Evolutionary conservation across 2,797 vertebrate species (phyloP), one percentile per base, ranked within the genome.

Genomic region (Dicrostonyx torquatus): DNA sequence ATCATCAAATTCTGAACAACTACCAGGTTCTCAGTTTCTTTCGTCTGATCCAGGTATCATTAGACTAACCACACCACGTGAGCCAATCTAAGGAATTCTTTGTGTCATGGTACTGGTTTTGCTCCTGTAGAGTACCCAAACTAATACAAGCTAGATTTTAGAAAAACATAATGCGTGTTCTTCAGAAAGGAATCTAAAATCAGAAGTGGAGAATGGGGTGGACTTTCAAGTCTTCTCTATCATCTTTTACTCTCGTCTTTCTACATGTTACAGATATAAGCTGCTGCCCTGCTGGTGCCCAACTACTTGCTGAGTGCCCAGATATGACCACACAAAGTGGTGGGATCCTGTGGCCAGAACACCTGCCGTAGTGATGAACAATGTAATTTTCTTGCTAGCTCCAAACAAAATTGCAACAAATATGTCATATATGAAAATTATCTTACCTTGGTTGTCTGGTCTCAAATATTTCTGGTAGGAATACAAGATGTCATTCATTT

Each of bases 381-480:
- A 29, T 64, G 6, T 58, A 70, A 89, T 43, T 34, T 37, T 86
- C n/a, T 70, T 40, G 37, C 22, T 48, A 64, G 62, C 20, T 78
- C 14, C 37, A 73, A 77, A 31, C 40, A 73, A 90, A 90, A 75
- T 53, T n/a, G 17, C 45, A 45, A n/a, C 53, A 85, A 92, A 64
- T 76, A 45, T 48, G 5, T 82, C 34, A 72, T 18, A 2, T 92
- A 26, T 26, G 31, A 17, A 86, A 75, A 93, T 94, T 70, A 86
- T 88, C 90, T 85, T 92, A 94, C 89, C 84, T 91, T 77, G 50
- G 43, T 76, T 93, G 7, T 90, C 73, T 88, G 45, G 78, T 26
- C 3, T 90, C 40, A 10, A 8, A 45, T 58, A 94, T 87, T 75
- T 70, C 60, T 85, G 31, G 60, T 55, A 9, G 5, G 31, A 64